These are phyloP conservation scores for Engystomops pustulosus DNA, from an alignment of 2,113 vertebrate species.

Conservation along the genomic window DNA sequence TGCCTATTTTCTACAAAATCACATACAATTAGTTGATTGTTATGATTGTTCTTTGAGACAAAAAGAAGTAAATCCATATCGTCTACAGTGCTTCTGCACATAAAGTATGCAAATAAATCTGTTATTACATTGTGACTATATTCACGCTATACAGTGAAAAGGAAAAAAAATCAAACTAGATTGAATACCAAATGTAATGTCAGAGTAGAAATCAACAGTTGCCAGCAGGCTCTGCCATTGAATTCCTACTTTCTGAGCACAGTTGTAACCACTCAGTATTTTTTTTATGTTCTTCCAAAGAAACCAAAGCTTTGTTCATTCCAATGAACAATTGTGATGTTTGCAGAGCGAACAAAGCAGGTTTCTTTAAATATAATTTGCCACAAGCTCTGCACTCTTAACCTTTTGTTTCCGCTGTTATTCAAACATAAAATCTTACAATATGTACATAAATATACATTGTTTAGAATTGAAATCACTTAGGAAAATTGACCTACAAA, in stretches of 20 bases:
- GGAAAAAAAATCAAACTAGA: conserved; percentile 32
- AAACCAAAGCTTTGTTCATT: conserved; percentile 27
- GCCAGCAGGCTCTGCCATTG: conserved; percentile 32
- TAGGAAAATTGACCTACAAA: neutral
- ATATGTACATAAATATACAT: neutral
- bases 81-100: neutral
- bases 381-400: neutral
- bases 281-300: conserved; percentile 42
- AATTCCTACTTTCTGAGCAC: conserved; percentile 26
- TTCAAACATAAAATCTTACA: neutral
- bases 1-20: conserved; percentile 26
- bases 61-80: conserved; percentile 33
- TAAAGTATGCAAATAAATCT: conserved; percentile 23
- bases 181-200: conserved; percentile 16
- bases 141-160: neutral
- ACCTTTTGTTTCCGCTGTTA: neutral
- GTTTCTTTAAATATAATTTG: neutral
- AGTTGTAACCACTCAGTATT: conserved; percentile 43
- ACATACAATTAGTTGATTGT: conserved; percentile 32
- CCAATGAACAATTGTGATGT: conserved; percentile 31
- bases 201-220: conserved; percentile 30
- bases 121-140: conserved; percentile 28
- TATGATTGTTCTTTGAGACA: conserved; percentile 26
- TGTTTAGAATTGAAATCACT: neutral
- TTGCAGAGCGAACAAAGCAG: conserved; percentile 28